Conservation (phyloP, 1,140 invertebrate genomes). For the Lordiphosa mommai region DNA sequence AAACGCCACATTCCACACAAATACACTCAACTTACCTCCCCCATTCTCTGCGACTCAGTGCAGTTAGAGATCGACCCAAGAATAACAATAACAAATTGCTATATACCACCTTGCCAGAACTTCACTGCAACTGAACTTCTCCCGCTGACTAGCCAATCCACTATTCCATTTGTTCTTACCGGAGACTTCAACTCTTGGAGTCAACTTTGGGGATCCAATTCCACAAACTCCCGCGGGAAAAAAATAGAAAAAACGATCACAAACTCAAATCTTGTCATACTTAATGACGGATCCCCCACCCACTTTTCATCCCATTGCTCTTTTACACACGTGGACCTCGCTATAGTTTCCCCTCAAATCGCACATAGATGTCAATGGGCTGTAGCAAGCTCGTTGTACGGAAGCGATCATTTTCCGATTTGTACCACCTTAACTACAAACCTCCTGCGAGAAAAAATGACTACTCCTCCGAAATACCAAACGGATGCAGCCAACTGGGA, state of each 20-base stretch:
- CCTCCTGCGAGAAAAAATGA: background rate
- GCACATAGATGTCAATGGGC: no score
- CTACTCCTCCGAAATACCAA: background rate
- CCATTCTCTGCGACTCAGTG: background rate
- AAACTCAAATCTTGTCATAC: background rate
- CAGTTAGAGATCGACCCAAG: background rate
- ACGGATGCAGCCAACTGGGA: background rate
- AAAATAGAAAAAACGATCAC: background rate
- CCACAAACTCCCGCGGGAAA: background rate
- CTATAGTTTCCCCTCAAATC: background rate
- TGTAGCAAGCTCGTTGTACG: no score
- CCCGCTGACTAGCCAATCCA: background rate
- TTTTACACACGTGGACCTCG: background rate
- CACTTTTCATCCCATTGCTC: slow-evolving; percentile 1
- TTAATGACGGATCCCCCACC: background rate
- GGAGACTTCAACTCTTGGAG: background rate
- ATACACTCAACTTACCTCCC: background rate
- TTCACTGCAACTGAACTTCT: background rate
- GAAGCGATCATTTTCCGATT: no score
- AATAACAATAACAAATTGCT: background rate
- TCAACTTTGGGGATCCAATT: background rate
- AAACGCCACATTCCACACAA: background rate
- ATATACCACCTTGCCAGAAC: background rate
- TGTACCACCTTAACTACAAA: no score
- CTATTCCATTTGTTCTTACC: background rate